A percentile compares a stretch with the other conserved stretches of the same genome.
These are phyloP conservation scores for Callinectes sapidus DNA, from an alignment of 2,888 invertebrate species.

Conservation along the genomic window DNA sequence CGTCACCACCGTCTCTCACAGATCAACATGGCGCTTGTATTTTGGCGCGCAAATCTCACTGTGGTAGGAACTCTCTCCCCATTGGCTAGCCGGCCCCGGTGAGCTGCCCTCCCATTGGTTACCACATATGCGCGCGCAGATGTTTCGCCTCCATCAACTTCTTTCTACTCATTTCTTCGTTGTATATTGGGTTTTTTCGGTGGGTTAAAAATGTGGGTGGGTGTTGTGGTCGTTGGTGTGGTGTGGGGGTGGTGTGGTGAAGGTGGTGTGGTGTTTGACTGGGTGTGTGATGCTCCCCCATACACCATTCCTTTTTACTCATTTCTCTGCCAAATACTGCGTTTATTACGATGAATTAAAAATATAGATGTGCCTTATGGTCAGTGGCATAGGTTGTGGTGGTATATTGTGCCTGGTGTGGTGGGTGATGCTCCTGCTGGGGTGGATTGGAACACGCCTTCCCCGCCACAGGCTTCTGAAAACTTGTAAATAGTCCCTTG, in stretches of 20 bases:
- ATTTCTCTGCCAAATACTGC: too few relatives aligned
- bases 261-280: background rate
- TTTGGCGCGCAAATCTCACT: slow-evolving; percentile 58
- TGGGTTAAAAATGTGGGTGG: background rate
- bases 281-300: background rate
- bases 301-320: too few relatives aligned
- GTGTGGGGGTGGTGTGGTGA: background rate
- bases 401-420: too few relatives aligned
- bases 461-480: background rate
- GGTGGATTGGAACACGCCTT: background rate
- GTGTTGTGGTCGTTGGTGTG: background rate
- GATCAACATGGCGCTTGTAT: slow-evolving; percentile 68
- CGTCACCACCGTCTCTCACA: slow-evolving; percentile 35
- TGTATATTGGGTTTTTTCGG: background rate
- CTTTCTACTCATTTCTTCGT: background rate
- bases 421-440: background rate
- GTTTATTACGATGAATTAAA: too few relatives aligned
- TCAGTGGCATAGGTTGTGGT: too few relatives aligned
- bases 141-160: background rate
- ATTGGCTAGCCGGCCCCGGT: slow-evolving; percentile 35
- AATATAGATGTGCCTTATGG: too few relatives aligned
- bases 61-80: slow-evolving; percentile 14
- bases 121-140: background rate
- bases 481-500: slow-evolving; percentile 9
- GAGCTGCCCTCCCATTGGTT: background rate